phyloP scores from a whole-genome alignment of 2,797 vertebrate species.

The Schizothorax lantsangensis region DNA sequence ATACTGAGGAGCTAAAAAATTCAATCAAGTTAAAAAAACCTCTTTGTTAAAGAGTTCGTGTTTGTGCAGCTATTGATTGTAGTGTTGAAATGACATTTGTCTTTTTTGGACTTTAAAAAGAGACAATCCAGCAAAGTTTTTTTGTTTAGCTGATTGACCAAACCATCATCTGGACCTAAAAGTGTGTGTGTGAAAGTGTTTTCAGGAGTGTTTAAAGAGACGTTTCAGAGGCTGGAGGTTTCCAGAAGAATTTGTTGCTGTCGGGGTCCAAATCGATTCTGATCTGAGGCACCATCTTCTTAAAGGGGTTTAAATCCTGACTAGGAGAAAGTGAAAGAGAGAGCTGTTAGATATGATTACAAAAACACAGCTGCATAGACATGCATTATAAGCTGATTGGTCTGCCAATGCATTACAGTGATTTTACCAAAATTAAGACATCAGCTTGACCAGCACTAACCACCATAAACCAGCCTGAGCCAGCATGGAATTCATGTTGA shows the following conservation, averaged over 20 bases:
- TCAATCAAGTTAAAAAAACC: not conserved
- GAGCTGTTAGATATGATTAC: constrained; percentile 4
- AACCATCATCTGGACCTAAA: constrained; percentile 1
- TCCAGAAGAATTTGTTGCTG: constrained; percentile 82
- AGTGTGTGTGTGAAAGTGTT: not conserved
- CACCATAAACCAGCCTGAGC: constrained; percentile 2
- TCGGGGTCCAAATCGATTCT: constrained; percentile 82
- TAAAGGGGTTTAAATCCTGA: constrained; percentile 81
- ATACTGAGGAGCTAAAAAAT: not conserved
- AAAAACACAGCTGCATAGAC: not conserved
- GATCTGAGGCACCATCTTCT: constrained; percentile 87
- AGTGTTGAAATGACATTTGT: not conserved
- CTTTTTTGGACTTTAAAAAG: not conserved
- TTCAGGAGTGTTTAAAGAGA: constrained; percentile 78
- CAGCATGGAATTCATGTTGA: not conserved
- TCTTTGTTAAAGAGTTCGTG: constrained; percentile 32
- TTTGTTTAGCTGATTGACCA: not conserved
- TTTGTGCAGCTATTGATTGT: not conserved
- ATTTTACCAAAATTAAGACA: not conserved
- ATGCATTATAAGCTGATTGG: not conserved
- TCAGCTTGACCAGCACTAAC: not conserved
- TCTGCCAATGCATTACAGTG: not conserved
- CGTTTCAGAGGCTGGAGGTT: constrained; percentile 84
- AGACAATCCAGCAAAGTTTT: not conserved
- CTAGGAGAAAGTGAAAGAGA: constrained; percentile 68